Percentiles rank a stretch among this genome's conserved stretches.
These are phyloP conservation scores for Mugil cephalus DNA, from an alignment of 2,113 vertebrate species.

Conservation along the genomic window DNA sequence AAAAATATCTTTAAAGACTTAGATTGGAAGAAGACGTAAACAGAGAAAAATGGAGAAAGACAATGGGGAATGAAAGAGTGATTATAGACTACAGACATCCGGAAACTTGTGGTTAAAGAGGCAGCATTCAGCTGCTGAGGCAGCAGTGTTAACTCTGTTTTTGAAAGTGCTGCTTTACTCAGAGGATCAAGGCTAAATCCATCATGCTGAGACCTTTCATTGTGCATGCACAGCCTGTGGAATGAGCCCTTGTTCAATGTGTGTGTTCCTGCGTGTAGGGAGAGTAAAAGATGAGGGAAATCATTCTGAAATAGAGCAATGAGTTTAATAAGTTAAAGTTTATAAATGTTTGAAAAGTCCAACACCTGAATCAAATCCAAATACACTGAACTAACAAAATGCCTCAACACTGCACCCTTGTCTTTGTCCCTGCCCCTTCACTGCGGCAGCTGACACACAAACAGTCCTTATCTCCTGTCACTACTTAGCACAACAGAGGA, in stretches of 20 bases:
- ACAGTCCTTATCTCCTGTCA: not conserved
- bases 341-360: not conserved
- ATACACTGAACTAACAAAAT: not conserved
- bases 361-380: constrained; percentile 2
- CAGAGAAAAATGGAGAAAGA: not conserved
- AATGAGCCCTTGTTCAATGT: not conserved
- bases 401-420: not conserved
- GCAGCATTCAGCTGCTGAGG: constrained; percentile 62
- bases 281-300: not conserved
- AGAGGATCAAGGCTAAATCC: constrained; percentile 61
- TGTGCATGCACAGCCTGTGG: constrained; percentile 5
- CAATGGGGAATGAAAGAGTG: not conserved
- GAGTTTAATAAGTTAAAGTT: too few relatives aligned
- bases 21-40: not conserved
- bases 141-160: constrained; percentile 37
- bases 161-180: constrained; percentile 49
- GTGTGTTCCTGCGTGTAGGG: not conserved
- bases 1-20: not conserved
- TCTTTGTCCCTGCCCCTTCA: not conserved
- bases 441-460: not conserved
- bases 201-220: constrained; percentile 47
- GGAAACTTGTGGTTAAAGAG: constrained; percentile 74
- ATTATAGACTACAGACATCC: constrained; percentile 22
- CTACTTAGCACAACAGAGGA: constrained; percentile 36
- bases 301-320: not conserved